phyloP scores from a whole-genome alignment of 2,113 vertebrate species.

The Embiotoca jacksoni region DNA sequence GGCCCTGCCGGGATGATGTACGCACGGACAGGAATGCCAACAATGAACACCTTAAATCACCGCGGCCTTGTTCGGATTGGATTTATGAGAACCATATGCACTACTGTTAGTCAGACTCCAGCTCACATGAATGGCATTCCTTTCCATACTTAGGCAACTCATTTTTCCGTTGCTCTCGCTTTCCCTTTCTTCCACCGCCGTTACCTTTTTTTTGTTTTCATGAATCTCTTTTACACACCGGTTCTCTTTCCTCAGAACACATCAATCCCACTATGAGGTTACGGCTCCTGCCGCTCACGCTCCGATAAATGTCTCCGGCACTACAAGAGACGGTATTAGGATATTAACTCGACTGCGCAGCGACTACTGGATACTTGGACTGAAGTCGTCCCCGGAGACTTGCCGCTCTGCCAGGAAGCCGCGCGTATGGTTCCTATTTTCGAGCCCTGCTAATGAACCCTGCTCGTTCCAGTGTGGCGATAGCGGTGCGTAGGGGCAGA shows the following conservation, averaged over 20 bases:
- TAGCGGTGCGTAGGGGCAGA: slow-evolving; percentile 35
- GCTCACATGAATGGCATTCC: slow-evolving; percentile 77
- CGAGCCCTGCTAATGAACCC: slow-evolving; percentile 65
- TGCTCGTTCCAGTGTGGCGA: slow-evolving; percentile 45
- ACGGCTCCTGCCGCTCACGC: slow-evolving; percentile 41
- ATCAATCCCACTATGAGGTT: slow-evolving; percentile 54
- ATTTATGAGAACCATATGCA: slow-evolving; percentile 77
- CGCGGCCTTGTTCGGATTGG: slow-evolving; percentile 47
- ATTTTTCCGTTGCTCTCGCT: slow-evolving; percentile 51
- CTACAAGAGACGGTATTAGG: slow-evolving; percentile 32
- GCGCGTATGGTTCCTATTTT: slow-evolving; percentile 73
- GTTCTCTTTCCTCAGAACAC: slow-evolving; percentile 25
- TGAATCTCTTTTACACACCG: slow-evolving; percentile 63
- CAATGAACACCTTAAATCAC: slow-evolving; percentile 78
- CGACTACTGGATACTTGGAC: slow-evolving; percentile 35
- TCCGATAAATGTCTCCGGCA: slow-evolving; percentile 30
- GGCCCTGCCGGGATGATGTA: slow-evolving; percentile 63
- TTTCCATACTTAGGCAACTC: slow-evolving; percentile 73
- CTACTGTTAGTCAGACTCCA: slow-evolving; percentile 58
- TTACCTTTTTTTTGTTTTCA: slow-evolving; percentile 47
- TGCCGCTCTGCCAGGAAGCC: slow-evolving; percentile 61
- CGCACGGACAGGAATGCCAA: slow-evolving; percentile 68
- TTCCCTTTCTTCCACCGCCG: slow-evolving; percentile 9
- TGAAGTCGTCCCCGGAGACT: slow-evolving; percentile 40
- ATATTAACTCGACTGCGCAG: slow-evolving; percentile 34